A percentile compares a stretch with the other conserved stretches of the same genome.
These are phyloP conservation scores for Proctacanthus coquilletti DNA, from an alignment of 1,140 invertebrate species.

Conservation along the genomic window DNA sequence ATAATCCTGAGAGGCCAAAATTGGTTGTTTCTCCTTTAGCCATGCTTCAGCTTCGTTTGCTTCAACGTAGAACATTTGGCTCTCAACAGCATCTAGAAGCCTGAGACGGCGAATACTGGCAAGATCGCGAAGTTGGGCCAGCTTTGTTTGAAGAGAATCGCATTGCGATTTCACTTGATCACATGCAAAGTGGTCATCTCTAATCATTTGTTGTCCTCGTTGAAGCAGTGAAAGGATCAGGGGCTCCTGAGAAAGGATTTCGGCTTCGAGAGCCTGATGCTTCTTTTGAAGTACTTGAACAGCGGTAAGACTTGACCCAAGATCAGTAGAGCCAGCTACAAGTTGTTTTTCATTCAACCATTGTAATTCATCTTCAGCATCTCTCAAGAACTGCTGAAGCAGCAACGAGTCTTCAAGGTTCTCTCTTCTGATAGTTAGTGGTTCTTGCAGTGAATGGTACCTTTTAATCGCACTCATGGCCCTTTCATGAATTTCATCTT, in stretches of 20 bases:
- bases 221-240: slow-evolving; percentile 53
- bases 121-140: slow-evolving; percentile 49
- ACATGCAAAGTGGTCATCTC: slow-evolving; percentile 69
- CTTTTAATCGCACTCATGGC: slow-evolving; percentile 50
- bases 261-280: slow-evolving; percentile 73
- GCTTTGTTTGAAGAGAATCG: slow-evolving; percentile 43
- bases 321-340: slow-evolving; percentile 59
- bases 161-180: slow-evolving; percentile 37
- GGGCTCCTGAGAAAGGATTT: slow-evolving; percentile 65
- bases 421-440: slow-evolving; percentile 74
- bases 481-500: slow-evolving; percentile 62
- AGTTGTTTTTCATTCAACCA: slow-evolving; percentile 79
- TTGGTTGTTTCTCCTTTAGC: slow-evolving; percentile 68
- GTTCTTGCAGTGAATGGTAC: slow-evolving; percentile 74
- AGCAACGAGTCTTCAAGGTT: slow-evolving; percentile 77
- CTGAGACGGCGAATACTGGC: slow-evolving; percentile 52
- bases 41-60: slow-evolving; percentile 73
- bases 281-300: slow-evolving; percentile 95
- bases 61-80: slow-evolving; percentile 79
- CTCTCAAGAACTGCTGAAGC: slow-evolving; percentile 69
- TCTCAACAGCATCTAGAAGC: slow-evolving; percentile 68
- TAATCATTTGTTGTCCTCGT: slow-evolving; percentile 59
- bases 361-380: slow-evolving; percentile 72
- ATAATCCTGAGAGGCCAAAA: slow-evolving; percentile 57
- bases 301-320: slow-evolving; percentile 60